These are phyloP conservation scores for Solea solea DNA, from an alignment of 2,113 vertebrate genomes.

Conservation along the genomic window DNA sequence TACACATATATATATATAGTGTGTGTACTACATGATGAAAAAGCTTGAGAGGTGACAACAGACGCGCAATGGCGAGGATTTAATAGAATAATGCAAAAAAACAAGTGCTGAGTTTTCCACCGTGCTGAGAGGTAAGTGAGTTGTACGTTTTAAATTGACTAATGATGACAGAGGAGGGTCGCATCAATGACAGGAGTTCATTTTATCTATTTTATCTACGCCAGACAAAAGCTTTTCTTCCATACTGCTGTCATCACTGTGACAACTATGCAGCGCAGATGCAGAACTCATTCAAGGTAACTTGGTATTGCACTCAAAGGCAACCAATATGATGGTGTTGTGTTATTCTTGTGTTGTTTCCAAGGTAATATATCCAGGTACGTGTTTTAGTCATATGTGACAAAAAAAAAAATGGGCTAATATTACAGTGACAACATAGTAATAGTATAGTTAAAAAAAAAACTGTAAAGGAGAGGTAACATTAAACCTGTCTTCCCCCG, in stretches of 20 bases:
- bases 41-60: not conserved
- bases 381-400: too few species aligned
- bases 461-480: too few species aligned
- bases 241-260: conserved; percentile 7
- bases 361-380: too few species aligned
- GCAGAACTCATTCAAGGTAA: not conserved
- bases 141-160: conserved; percentile 18
- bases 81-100: conserved; percentile 6
- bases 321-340: not conserved
- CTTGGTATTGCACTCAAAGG: not conserved
- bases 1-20: too few species aligned
- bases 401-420: too few species aligned
- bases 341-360: too few species aligned
- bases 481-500: too few species aligned
- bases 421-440: too few species aligned
- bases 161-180: conserved; percentile 12
- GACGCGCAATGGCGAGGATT: not conserved
- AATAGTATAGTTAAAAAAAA: too few species aligned
- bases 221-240: conserved; percentile 13
- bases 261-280: not conserved
- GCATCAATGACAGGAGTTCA: conserved; percentile 1
- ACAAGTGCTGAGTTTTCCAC: conserved; percentile 5
- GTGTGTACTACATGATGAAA: conserved; percentile 6
- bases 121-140: not conserved
- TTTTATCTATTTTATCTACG: conserved; percentile 17